Percentiles rank a stretch among this genome's conserved stretches.
These are phyloP conservation scores for Cavia porcellus DNA, from an alignment of 2,113 vertebrate genomes.

Conservation along the genomic window DNA sequence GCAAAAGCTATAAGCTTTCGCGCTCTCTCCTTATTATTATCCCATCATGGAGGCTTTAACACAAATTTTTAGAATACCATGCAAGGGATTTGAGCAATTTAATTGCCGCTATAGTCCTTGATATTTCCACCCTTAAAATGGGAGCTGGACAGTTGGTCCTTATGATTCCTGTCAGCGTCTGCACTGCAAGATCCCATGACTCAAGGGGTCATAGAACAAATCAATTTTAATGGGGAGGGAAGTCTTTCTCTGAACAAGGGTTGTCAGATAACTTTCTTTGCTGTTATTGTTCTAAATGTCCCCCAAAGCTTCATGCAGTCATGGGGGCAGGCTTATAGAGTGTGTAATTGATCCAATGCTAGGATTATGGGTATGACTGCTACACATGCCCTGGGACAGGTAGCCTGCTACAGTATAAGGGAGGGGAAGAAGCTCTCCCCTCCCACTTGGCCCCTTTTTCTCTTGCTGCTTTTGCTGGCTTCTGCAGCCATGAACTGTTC, in stretches of 20 bases:
- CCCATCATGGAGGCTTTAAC: neutral
- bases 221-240: neutral
- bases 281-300: neutral
- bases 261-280: neutral
- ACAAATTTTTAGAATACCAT: neutral
- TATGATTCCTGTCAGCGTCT: neutral
- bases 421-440: neutral
- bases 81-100: neutral
- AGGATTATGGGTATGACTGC: neutral
- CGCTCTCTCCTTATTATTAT: neutral
- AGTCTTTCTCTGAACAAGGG: neutral
- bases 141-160: neutral
- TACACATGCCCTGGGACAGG: neutral
- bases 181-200: neutral
- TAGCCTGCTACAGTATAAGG: neutral
- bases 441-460: neutral
- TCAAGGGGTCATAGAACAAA: neutral
- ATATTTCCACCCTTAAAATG: neutral
- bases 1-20: neutral
- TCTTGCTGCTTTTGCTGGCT: neutral
- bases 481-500: neutral
- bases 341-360: neutral
- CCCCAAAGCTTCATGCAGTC: neutral
- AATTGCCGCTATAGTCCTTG: neutral
- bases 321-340: neutral